Percentiles rank a stretch among this genome's conserved stretches.
Conservation (phyloP, 2,888 invertebrate species). For the Chrysodeixis includens region DNA sequence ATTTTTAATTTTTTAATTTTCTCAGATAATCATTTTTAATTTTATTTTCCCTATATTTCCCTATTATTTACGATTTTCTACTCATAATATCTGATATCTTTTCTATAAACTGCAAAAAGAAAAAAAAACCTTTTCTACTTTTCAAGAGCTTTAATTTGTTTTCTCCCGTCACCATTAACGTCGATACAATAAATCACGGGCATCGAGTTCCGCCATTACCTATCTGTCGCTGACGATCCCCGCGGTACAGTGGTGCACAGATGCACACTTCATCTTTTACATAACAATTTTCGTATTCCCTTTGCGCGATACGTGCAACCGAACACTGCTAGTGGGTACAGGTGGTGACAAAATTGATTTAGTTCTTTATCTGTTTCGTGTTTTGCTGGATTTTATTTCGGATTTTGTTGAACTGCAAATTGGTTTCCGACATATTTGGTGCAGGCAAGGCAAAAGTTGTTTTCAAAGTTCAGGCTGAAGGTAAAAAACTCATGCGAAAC, state of each 20-base stretch:
- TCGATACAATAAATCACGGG: conserved; percentile 8
- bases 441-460: neutral
- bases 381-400: conserved; percentile 20
- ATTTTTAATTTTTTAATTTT: too few species aligned
- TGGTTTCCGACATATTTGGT: neutral
- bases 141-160: neutral
- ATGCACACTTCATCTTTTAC: conserved; percentile 53
- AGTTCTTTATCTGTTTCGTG: conserved; percentile 27
- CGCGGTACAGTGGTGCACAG: conserved; percentile 48
- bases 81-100: too few species aligned
- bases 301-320: conserved; percentile 43
- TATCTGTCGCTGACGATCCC: conserved; percentile 31
- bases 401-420: conserved; percentile 16
- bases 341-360: conserved; percentile 39
- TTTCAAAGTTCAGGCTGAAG: neutral
- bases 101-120: too few species aligned
- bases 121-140: neutral
- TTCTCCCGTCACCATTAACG: neutral
- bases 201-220: conserved; percentile 15
- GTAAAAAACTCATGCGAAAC: too few species aligned
- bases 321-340: conserved; percentile 35
- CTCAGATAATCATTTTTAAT: too few species aligned
- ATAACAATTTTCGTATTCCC: conserved; percentile 56
- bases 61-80: too few species aligned
- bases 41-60: too few species aligned